Evolutionary conservation across 1,140 invertebrate species (phyloP), one percentile per base, ranked within the genome.

Genomic region (Brachionus paranguensis): DNA sequence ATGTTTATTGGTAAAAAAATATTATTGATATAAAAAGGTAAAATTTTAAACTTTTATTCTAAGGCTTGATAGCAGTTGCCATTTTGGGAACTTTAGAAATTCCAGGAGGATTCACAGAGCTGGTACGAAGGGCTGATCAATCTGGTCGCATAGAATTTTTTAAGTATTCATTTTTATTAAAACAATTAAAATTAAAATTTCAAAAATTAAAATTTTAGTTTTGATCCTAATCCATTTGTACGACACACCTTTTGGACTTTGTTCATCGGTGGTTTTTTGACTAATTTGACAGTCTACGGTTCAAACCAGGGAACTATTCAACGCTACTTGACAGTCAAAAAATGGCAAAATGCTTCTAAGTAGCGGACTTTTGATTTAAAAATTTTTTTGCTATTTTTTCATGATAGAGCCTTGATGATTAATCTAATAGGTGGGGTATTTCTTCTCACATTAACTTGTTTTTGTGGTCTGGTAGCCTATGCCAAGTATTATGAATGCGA

Each of bases 291-390:
- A 1, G 92, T 97, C 87, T 96, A 96, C 87, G 95, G 94, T 85
- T 93, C 94, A 29, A 97, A 97, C 89, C 96, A 98, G 88, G 94
- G 95, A 0, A 95, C 95, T 47, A 93, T 97, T 11, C 96, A 98
- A 88, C 94, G 96, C 87, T 96, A 95, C 87, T 91, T 97, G 64
- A 94, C 93, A 92, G 86, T 94, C 1, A 81, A 81, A 47, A 43
- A 45, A 60, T 81, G 78, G 78, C 90, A 89, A 83, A 89, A 81
- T 68, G 78, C 78, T 11, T 81, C 78, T 33, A 81, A 81, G 78
- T 81, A 81, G 20, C 14, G 20, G 17, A 55, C 3, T 79, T 11
- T 14, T 1, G 29, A 0, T 55, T 55, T 47, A 1, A 78, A 50
- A 37, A 37, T 37, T 33, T 27, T 43, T 41, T 37, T 20, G 1